Percentiles rank a stretch among this genome's conserved stretches.
These are phyloP conservation scores for Protula sp. DNA, from an alignment of 2,888 invertebrate genomes.

Conservation along the genomic window DNA sequence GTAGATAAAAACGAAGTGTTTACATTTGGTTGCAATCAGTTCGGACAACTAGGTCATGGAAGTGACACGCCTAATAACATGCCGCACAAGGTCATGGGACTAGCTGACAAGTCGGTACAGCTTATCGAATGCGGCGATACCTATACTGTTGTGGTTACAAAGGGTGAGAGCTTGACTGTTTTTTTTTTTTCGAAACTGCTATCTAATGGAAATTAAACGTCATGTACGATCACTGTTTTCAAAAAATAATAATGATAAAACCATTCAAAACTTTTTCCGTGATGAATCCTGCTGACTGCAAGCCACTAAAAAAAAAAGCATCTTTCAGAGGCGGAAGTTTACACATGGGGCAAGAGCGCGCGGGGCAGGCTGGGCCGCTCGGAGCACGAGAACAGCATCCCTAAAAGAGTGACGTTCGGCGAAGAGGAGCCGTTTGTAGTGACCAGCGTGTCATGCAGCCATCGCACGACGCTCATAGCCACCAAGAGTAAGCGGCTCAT, in stretches of 20 bases:
- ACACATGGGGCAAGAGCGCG: constrained; percentile 48
- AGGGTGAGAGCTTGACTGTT: no score
- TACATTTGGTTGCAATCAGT: constrained; percentile 51
- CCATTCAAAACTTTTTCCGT: no score
- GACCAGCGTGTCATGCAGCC: constrained; percentile 45
- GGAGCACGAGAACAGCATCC: constrained; percentile 34
- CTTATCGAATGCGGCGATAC: constrained; percentile 50
- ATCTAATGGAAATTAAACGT: no score
- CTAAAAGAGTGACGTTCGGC: constrained; percentile 31
- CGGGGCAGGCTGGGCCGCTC: constrained; percentile 46
- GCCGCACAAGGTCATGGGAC: constrained; percentile 27
- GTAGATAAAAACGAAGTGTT: constrained; percentile 16
- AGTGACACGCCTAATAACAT: constrained; percentile 16
- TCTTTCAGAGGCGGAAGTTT: constrained; percentile 42
- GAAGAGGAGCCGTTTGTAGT: constrained; percentile 30
- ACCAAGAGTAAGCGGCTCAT: constrained; percentile 15
- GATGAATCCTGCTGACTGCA: no score
- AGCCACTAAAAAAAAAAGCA: no score
- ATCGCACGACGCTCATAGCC: constrained; percentile 41
- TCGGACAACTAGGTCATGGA: constrained; percentile 47
- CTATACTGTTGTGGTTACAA: constrained; percentile 44
- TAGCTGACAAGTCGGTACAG: constrained; percentile 27
- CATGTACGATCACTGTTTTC: no score
- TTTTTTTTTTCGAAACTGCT: no score
- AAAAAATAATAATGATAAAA: no score